Conservation (phyloP, 2,113 vertebrate species). For the Seriola quinqueradiata region DNA sequence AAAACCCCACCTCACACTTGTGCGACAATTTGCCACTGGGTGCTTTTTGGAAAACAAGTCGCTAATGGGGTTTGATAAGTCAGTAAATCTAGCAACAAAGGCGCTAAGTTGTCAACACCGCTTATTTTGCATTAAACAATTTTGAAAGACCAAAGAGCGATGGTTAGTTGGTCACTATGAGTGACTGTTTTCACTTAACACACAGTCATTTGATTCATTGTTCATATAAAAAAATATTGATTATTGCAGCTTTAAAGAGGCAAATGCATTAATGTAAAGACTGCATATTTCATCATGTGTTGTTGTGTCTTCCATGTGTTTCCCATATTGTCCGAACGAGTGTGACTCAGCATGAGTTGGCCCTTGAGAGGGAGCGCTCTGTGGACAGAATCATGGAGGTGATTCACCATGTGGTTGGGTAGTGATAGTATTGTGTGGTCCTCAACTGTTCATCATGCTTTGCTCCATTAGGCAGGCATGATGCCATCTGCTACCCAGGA, state of each 20-base stretch:
- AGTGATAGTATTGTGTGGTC: constrained; percentile 34
- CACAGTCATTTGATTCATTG: background rate
- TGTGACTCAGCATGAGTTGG: constrained; percentile 56
- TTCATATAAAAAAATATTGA: background rate
- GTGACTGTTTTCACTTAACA: background rate
- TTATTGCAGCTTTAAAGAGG: background rate
- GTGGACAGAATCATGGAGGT: constrained; percentile 35
- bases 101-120: too few relatives aligned
- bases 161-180: background rate
- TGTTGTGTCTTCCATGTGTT: constrained; percentile 3
- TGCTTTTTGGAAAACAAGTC: too few relatives aligned
- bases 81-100: too few relatives aligned
- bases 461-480: constrained; percentile 58
- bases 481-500: constrained; percentile 54
- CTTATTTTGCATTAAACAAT: too few relatives aligned
- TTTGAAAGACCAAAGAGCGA: too few relatives aligned
- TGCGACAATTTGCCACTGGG: too few relatives aligned
- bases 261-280: background rate
- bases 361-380: constrained; percentile 25
- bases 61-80: too few relatives aligned
- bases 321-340: constrained; percentile 49
- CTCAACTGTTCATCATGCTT: constrained; percentile 44
- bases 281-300: background rate
- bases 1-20: too few relatives aligned
- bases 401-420: constrained; percentile 54